A percentile compares a stretch with the other conserved stretches of the same genome.
Evolutionary conservation across 2,113 vertebrate genomes (phyloP).

Genomic region (Brevimyrus niger): DNA sequence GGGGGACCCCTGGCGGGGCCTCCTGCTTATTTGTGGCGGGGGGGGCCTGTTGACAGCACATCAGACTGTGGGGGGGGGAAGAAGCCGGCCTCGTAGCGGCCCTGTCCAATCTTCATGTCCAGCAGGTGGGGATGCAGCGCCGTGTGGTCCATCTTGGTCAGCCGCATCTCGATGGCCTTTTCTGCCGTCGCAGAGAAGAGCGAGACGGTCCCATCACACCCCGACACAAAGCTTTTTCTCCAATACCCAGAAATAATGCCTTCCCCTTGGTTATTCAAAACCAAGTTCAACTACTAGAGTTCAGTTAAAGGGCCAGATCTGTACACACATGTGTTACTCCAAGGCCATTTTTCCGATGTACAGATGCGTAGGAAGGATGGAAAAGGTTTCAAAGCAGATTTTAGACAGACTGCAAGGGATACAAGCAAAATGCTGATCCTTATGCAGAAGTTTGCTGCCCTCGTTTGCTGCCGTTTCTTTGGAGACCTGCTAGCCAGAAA

Average conservation of each 20-base stretch:
- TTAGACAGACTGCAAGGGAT: background rate
- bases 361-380: background rate
- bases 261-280: background rate
- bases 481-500: background rate
- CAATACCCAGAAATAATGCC: background rate
- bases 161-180: conserved; percentile 86
- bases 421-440: background rate
- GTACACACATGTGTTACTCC: background rate
- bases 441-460: background rate
- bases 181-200: conserved; percentile 54
- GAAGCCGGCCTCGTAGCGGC: conserved; percentile 93
- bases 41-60: conserved; percentile 87
- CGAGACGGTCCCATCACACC: background rate
- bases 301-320: too few relatives aligned
- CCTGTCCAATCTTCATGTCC: conserved; percentile 99
- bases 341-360: background rate
- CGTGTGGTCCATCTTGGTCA: conserved; percentile 93
- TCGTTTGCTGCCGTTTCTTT: background rate
- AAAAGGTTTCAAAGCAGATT: background rate
- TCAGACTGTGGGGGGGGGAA: conserved; percentile 92
- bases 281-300: background rate
- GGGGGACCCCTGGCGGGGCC: background rate
- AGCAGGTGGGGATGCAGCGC: conserved; percentile 92
- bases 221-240: background rate
- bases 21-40: conserved; percentile 83